phyloP scores from a whole-genome alignment of 1,140 invertebrate genomes.

The Cheumatopsyche charites region DNA sequence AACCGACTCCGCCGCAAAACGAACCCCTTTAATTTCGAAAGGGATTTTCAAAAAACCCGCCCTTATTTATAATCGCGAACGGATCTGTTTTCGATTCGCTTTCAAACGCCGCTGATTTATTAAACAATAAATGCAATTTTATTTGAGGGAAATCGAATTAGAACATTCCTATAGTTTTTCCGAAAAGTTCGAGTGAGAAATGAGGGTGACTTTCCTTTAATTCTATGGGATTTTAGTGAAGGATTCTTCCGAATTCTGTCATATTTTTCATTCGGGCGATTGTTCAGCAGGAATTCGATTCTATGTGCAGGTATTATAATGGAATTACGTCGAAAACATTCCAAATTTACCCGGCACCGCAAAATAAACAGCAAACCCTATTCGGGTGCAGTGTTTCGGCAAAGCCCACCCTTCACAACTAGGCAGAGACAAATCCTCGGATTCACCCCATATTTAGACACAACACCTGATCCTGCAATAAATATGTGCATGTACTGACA shows the following conservation, averaged over 20 bases:
- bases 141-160: too few species aligned
- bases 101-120: neutral
- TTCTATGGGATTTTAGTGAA: too few species aligned
- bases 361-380: constrained; percentile 1
- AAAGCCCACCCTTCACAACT: constrained; percentile 10
- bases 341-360: too few species aligned
- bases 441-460: constrained; percentile 6
- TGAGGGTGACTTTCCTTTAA: too few species aligned
- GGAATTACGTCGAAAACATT: too few species aligned
- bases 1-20: constrained; percentile 30
- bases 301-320: too few species aligned
- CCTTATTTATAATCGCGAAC: neutral
- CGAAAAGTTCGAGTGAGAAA: too few species aligned
- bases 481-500: too few species aligned
- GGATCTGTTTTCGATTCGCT: neutral
- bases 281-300: too few species aligned
- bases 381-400: constrained; percentile 3
- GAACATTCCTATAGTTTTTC: too few species aligned
- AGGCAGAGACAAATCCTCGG: constrained; percentile 14
- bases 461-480: constrained; percentile 8
- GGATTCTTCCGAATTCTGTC: too few species aligned
- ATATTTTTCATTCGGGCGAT: too few species aligned
- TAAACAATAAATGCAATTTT: neutral
- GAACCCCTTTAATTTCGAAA: constrained; percentile 6
- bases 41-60: neutral